phyloP scores from a whole-genome alignment of 2,113 vertebrate genomes.

The Saguinus imperator region DNA sequence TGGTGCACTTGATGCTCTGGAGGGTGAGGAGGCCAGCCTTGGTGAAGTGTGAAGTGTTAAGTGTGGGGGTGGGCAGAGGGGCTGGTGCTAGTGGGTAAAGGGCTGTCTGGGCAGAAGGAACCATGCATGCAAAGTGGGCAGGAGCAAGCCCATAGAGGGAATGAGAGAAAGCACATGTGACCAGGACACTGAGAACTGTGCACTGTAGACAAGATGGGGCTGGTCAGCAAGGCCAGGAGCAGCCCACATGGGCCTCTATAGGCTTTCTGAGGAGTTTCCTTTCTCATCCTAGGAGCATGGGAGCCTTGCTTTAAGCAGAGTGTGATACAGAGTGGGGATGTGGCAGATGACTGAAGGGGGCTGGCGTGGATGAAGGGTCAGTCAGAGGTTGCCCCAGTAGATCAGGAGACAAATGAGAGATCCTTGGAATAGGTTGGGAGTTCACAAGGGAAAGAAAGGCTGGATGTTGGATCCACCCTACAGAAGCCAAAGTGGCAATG shows the following conservation, averaged over 20 bases:
- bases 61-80: not conserved
- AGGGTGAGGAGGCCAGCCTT: not conserved
- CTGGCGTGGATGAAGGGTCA: not conserved
- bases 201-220: not conserved
- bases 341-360: no score
- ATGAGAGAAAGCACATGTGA: not conserved
- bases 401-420: not conserved
- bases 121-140: not conserved
- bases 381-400: not conserved
- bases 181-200: not conserved
- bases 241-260: not conserved
- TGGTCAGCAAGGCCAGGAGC: not conserved
- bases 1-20: accelerated
- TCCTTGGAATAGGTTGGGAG: not conserved
- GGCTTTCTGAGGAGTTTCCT: not conserved
- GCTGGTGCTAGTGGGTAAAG: not conserved
- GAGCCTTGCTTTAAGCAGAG: not conserved
- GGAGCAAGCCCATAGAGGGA: not conserved
- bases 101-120: not conserved
- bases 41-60: not conserved
- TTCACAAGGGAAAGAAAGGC: not conserved
- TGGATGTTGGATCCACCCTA: not conserved
- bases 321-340: not conserved
- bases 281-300: not conserved
- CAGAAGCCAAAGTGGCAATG: not conserved